Conservation (phyloP, 1,140 invertebrate genomes). For the Trichonephila clavipes region DNA sequence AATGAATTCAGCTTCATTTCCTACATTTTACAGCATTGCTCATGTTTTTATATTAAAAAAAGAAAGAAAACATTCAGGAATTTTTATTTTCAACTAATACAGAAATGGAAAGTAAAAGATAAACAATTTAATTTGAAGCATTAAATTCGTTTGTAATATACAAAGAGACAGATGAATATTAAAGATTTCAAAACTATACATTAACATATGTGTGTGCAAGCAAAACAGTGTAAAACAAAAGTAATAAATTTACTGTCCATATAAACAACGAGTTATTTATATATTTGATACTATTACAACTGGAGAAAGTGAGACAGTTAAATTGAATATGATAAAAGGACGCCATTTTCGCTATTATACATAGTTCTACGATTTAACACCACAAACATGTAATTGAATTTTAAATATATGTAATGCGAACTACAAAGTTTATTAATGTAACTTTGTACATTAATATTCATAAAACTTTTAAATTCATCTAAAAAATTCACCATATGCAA, state of each 20-base stretch:
- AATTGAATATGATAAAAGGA: neutral
- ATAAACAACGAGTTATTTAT: neutral
- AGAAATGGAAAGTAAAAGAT: no score
- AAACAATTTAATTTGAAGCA: no score
- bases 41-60: no score
- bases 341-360: neutral
- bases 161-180: no score
- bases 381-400: neutral
- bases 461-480: conserved; percentile 37
- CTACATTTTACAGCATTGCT: no score
- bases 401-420: neutral
- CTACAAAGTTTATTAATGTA: conserved; percentile 2
- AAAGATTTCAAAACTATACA: no score
- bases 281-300: conserved; percentile 5
- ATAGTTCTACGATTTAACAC: conserved; percentile 11
- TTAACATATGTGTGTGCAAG: neutral
- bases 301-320: neutral
- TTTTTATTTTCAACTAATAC: no score
- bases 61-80: no score
- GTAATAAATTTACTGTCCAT: neutral
- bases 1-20: no score
- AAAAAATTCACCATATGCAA: conserved; percentile 28
- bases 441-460: conserved; percentile 28
- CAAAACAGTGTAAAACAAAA: neutral
- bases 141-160: no score